These are phyloP conservation scores for Perccottus glenii DNA, from an alignment of 2,113 vertebrate species.

Conservation along the genomic window DNA sequence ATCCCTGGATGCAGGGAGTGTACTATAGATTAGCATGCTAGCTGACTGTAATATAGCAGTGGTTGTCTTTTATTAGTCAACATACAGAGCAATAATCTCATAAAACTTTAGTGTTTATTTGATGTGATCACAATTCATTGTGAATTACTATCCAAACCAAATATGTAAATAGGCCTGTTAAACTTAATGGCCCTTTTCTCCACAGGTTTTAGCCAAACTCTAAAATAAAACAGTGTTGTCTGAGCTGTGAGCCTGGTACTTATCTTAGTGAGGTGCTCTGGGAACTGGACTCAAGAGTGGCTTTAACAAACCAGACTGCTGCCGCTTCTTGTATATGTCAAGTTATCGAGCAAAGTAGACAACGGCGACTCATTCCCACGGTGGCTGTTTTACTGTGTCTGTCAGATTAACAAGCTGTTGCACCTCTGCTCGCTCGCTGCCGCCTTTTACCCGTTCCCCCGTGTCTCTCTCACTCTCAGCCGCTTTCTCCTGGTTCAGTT, in stretches of 20 bases:
- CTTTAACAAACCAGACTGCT: slow-evolving; percentile 41
- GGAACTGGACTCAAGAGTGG: slow-evolving; percentile 40
- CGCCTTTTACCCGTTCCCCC: slow-evolving; percentile 1
- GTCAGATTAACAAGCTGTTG: slow-evolving; percentile 69
- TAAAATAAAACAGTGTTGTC: slow-evolving; percentile 12
- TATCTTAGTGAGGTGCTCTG: slow-evolving; percentile 23
- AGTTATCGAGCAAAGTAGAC: slow-evolving; percentile 51
- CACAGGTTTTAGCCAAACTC: background rate
- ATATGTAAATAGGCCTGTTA: slow-evolving; percentile 24
- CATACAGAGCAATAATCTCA: too few relatives aligned
- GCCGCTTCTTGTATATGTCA: slow-evolving; percentile 50
- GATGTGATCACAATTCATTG: background rate
- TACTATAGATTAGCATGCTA: too few relatives aligned
- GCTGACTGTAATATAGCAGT: too few relatives aligned
- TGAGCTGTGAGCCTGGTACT: slow-evolving; percentile 18
- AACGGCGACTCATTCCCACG: slow-evolving; percentile 45
- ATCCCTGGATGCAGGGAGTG: too few relatives aligned
- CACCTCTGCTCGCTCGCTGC: slow-evolving; percentile 44
- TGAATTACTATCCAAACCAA: background rate
- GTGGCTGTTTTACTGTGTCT: slow-evolving; percentile 56
- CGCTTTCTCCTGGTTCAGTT: slow-evolving; percentile 10
- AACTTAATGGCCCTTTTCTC: background rate
- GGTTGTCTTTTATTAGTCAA: too few relatives aligned
- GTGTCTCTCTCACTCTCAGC: slow-evolving; percentile 18
- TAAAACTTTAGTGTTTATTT: background rate